Evolutionary conservation across 2,888 invertebrate genomes (phyloP).

Genomic region (Laothoe populi): DNA sequence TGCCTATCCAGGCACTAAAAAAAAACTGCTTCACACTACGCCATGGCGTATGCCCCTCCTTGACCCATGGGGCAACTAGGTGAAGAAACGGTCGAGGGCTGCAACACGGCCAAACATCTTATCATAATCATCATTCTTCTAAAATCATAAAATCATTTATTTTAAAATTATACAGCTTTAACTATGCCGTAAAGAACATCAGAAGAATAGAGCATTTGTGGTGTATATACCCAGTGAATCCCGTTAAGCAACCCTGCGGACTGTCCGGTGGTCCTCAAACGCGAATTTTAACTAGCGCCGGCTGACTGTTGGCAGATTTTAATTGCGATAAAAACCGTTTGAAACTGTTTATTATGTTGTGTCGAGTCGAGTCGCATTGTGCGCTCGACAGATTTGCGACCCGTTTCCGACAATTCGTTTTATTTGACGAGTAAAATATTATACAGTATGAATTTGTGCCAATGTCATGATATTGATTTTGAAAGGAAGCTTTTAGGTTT

Average conservation of each 20-base stretch:
- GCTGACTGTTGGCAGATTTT: conserved; percentile 18
- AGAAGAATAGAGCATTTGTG: too few species aligned
- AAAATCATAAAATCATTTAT: too few species aligned
- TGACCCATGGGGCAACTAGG: too few species aligned
- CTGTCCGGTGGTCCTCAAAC: conserved; percentile 11
- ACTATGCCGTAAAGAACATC: too few species aligned
- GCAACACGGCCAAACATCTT: too few species aligned
- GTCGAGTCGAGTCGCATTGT: conserved; percentile 6
- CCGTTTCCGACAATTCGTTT: conserved; percentile 1
- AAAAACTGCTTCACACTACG: too few species aligned
- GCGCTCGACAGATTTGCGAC: conserved; percentile 5
- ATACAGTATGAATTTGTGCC: neutral
- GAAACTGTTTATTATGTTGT: conserved; percentile 8
- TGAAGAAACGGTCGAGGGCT: too few species aligned
- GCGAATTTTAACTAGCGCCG: conserved; percentile 11
- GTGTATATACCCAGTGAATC: neutral
- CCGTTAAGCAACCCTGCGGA: neutral
- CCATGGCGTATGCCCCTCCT: too few species aligned
- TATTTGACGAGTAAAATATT: conserved; percentile 3
- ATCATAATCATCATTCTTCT: too few species aligned
- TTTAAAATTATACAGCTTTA: too few species aligned
- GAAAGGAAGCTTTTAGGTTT: neutral
- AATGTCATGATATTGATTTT: neutral
- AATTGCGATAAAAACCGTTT: conserved; percentile 26
- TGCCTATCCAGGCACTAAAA: too few species aligned